These are phyloP conservation scores for Carcinoscorpius rotundicauda DNA, from an alignment of 1,140 invertebrate species.

Conservation along the genomic window DNA sequence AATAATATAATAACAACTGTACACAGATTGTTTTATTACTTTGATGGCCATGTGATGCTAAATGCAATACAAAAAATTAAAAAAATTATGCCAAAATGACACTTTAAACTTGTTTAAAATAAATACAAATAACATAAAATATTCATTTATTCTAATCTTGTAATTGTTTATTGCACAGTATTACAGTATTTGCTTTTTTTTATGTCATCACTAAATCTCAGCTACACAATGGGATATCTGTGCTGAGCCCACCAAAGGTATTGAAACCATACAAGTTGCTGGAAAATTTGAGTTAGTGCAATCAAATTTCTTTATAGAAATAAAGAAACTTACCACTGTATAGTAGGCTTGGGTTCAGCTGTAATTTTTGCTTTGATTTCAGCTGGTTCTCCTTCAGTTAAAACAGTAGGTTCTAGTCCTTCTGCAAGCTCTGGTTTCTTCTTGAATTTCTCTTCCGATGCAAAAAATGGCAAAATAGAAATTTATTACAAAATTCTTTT, in stretches of 20 bases:
- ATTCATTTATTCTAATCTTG: neutral
- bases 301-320: constrained; percentile 55
- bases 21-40: no score
- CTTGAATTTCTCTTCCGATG: no score
- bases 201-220: constrained; percentile 48
- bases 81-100: neutral
- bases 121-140: neutral
- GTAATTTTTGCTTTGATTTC: constrained; percentile 63
- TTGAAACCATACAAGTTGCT: no score
- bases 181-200: constrained; percentile 55
- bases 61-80: no score
- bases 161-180: constrained; percentile 70
- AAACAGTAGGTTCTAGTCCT: constrained; percentile 49
- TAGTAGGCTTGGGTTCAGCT: constrained; percentile 64
- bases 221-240: no score
- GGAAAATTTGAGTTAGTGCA: constrained; percentile 42
- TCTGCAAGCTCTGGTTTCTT: constrained; percentile 28
- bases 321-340: constrained; percentile 53
- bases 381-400: constrained; percentile 62
- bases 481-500: no score
- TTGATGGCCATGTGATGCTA: neutral
- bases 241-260: no score
- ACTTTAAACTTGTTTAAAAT: neutral
- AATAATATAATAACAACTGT: no score
- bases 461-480: no score